Evolutionary conservation across 2,888 invertebrate genomes (phyloP).

Genomic region (Allophyes oxyacanthae): DNA sequence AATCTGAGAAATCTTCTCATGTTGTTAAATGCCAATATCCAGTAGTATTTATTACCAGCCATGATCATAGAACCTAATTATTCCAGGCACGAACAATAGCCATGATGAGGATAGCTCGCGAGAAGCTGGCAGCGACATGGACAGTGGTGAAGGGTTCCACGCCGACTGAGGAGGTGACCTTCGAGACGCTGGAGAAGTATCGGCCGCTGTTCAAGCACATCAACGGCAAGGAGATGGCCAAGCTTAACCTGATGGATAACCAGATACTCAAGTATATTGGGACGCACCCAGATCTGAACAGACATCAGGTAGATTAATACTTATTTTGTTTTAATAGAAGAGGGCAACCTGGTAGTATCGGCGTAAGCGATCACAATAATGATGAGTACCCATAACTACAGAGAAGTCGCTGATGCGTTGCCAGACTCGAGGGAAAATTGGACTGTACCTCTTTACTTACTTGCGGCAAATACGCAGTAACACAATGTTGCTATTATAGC

Average conservation of each 20-base stretch:
- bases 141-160: constrained; percentile 67
- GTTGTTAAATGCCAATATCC: too few species aligned
- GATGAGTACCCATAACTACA: too few species aligned
- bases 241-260: constrained; percentile 73
- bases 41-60: too few species aligned
- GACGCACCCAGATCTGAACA: constrained; percentile 76
- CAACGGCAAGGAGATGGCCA: constrained; percentile 77
- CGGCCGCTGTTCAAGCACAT: constrained; percentile 81
- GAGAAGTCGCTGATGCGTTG: too few species aligned
- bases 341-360: too few species aligned
- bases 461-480: too few species aligned
- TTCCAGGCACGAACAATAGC: constrained; percentile 79
- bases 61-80: too few species aligned
- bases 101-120: constrained; percentile 79
- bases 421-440: too few species aligned
- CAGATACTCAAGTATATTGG: constrained; percentile 77
- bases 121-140: constrained; percentile 79
- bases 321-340: background rate
- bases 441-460: too few species aligned
- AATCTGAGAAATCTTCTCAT: too few species aligned
- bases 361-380: too few species aligned
- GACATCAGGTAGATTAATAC: constrained; percentile 74
- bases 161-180: constrained; percentile 55
- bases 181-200: constrained; percentile 72
- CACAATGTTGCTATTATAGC: too few species aligned